Conservation (phyloP, 2,797 vertebrate species). For the Gallinago nigripennis region DNA sequence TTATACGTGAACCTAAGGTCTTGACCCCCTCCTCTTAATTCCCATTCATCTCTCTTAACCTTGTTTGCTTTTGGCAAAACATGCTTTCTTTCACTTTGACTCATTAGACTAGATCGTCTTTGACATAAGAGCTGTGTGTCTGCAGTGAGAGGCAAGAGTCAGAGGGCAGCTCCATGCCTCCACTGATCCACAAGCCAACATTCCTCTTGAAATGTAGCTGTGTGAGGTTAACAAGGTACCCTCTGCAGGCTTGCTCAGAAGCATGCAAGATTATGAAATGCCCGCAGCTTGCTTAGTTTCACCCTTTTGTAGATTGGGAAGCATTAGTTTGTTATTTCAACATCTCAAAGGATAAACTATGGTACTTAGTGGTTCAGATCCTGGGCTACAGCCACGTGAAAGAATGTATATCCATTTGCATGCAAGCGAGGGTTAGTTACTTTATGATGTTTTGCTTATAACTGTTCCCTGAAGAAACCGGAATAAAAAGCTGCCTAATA, state of each 20-base stretch:
- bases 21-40: not conserved
- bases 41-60: not conserved
- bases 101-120: not conserved
- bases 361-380: not conserved
- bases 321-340: not conserved
- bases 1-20: not conserved
- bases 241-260: not conserved
- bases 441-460: not conserved
- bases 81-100: not conserved
- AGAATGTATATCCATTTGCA: accelerated
- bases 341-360: not conserved
- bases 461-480: not conserved
- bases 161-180: not conserved
- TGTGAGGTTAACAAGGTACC: not conserved
- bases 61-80: not conserved
- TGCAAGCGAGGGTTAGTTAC: accelerated
- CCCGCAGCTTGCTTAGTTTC: not conserved
- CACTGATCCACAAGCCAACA: not conserved
- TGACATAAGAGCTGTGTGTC: not conserved
- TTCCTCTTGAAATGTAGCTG: not conserved
- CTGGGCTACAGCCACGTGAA: not conserved
- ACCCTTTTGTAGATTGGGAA: not conserved
- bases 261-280: not conserved
- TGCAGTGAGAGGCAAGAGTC: not conserved
- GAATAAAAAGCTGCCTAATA: not conserved